Evolutionary conservation across 2,797 vertebrate species (phyloP).

Genomic region (Echiichthys vipera): DNA sequence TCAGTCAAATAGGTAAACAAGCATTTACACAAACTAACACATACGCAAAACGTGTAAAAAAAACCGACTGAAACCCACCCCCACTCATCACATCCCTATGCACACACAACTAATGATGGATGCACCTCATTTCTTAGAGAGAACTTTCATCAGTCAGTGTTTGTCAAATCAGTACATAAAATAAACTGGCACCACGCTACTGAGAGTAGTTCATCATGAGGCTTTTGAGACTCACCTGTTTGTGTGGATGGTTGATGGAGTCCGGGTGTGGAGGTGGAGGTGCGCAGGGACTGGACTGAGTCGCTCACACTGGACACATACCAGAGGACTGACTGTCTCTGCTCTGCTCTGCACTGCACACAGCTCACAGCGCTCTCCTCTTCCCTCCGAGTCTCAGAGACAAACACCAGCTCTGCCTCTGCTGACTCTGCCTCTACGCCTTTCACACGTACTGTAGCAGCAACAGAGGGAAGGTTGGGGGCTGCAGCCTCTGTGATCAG

Average conservation of each 20-base stretch:
- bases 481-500: slow-evolving; percentile 78
- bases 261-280: slow-evolving; percentile 48
- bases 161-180: background rate
- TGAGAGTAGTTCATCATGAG: slow-evolving; percentile 12
- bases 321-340: slow-evolving; percentile 52
- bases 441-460: slow-evolving; percentile 73
- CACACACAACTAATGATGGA: slow-evolving; percentile 34
- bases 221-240: slow-evolving; percentile 74
- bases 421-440: slow-evolving; percentile 64
- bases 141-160: slow-evolving; percentile 44
- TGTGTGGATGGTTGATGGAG: slow-evolving; percentile 55
- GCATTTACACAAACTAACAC: slow-evolving; percentile 38
- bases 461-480: slow-evolving; percentile 73
- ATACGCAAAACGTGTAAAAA: slow-evolving; percentile 18
- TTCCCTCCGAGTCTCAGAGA: slow-evolving; percentile 62
- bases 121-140: slow-evolving; percentile 17
- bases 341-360: slow-evolving; percentile 44
- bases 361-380: slow-evolving; percentile 53
- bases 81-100: slow-evolving; percentile 15
- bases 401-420: slow-evolving; percentile 74
- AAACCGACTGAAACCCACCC: slow-evolving; percentile 21
- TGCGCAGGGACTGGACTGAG: slow-evolving; percentile 50
- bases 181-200: background rate
- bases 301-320: slow-evolving; percentile 66
- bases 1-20: slow-evolving; percentile 66